A percentile compares a stretch with the other conserved stretches of the same genome.
Conservation (phyloP, 2,797 vertebrate species). For the Melanotaenia boesemani region DNA sequence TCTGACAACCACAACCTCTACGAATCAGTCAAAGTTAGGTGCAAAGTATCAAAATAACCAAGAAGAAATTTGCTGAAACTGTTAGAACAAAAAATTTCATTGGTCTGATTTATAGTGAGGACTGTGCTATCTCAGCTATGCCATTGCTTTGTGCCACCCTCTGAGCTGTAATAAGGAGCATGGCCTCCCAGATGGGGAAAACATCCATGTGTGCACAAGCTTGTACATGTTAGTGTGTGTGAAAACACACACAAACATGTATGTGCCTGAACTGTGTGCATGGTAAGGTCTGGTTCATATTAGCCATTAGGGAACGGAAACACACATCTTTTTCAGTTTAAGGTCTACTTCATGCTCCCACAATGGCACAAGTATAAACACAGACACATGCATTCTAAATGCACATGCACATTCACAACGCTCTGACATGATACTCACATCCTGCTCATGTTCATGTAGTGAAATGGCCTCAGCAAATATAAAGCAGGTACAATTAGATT, state of each 20-base stretch:
- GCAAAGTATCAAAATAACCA: constrained; percentile 1
- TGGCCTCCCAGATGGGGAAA: constrained; percentile 58
- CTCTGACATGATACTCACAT: constrained; percentile 70
- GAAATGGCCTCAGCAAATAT: constrained; percentile 54
- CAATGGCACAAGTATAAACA: constrained; percentile 77
- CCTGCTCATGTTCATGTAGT: constrained; percentile 66
- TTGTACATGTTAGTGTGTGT: constrained; percentile 29
- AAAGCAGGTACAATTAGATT: constrained; percentile 65
- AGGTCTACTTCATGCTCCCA: constrained; percentile 68
- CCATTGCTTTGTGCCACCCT: constrained; percentile 61
- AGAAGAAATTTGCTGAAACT: background rate
- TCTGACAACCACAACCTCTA: constrained; percentile 1
- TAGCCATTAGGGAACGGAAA: constrained; percentile 76
- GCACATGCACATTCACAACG: constrained; percentile 65
- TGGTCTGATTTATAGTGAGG: background rate
- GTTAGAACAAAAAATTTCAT: background rate
- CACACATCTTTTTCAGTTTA: constrained; percentile 82
- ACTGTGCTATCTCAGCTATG: constrained; percentile 13
- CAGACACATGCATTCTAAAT: constrained; percentile 64
- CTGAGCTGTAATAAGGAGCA: constrained; percentile 64
- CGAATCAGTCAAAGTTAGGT: constrained; percentile 11
- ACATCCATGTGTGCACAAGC: constrained; percentile 28
- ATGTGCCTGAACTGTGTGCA: constrained; percentile 48
- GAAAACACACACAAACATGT: constrained; percentile 32
- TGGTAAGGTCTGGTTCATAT: constrained; percentile 79